Base-by-base conservation (phyloP, 30 jellyfish, hydroid and myxozoan genomes). In the Nemopilema nomurai region DNA sequence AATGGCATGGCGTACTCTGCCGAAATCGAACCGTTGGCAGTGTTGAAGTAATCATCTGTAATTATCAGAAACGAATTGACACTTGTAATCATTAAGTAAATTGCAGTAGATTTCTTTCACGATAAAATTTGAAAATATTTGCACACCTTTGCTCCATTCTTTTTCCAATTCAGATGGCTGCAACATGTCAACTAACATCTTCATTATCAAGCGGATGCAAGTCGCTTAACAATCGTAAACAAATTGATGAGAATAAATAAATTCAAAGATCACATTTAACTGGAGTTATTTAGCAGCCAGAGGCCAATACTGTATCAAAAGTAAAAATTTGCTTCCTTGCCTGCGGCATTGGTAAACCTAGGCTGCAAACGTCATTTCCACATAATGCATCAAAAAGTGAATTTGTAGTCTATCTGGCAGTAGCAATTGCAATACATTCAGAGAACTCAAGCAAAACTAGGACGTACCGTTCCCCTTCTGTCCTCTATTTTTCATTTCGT, bases 1-100 rank as follows among this genome's bases (percentile, higher is more conserved):
- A 66, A 24, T 0, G 94, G 89, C 89, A 71, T 33, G 3, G 94
- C 80, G 79, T 74, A 26, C 31, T 85, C 94, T 8, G 94, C 94
- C n/a, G 88, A 85, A n/a, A 85, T 49, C 65, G 64, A 75, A 20
- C 94, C 89, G 74, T 52, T 76, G n/a, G 89, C 81, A 20, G 94
- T 76, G 77, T 85, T 77, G 52, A 85, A 85, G 78, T 52, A 85
- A 29, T 85, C 94, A 27, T 77, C 94, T 85, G 72, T 1, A 62
- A 74, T 62, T 18, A 21, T 17, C 23, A 52, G 62, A 53, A 51
- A 51, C 33, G 9, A 41, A 13, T 41, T 13, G 20, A 51, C 20
- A 13, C 16, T 51, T 20, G 20, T 51, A 16, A 51, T 51, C 67
- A 20, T 51, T 16, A 51, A 51, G 20, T 13, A 51, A 51, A 13